Evolutionary conservation across 1,140 invertebrate species (phyloP).

Genomic region (Zaprionus africanus): DNA sequence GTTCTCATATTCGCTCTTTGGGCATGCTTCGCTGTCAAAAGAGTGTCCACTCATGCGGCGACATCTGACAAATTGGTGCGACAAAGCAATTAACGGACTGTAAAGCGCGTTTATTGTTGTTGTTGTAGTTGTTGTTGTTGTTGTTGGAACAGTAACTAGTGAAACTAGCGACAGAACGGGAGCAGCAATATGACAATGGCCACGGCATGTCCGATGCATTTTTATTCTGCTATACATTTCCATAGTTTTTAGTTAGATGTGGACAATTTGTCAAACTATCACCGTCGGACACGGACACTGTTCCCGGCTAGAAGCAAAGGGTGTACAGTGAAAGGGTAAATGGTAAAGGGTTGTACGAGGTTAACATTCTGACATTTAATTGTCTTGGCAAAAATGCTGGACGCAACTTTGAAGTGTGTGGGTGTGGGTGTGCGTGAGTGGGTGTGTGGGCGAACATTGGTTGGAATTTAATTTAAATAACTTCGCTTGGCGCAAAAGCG

Average conservation of each 20-base stretch:
- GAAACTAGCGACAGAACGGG: neutral
- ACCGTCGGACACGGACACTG: constrained; percentile 11
- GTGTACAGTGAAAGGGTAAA: neutral
- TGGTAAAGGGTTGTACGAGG: neutral
- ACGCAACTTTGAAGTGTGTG: constrained; percentile 53
- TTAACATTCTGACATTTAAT: constrained; percentile 69
- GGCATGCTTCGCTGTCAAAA: neutral
- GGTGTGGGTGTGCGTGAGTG: constrained; percentile 26
- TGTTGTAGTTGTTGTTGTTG: constrained; percentile 31
- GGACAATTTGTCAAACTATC: constrained; percentile 59
- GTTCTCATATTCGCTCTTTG: neutral
- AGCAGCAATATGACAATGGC: constrained; percentile 29
- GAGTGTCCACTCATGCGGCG: constrained; percentile 10
- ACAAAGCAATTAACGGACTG: constrained; percentile 69
- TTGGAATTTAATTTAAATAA: constrained; percentile 81
- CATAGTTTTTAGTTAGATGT: constrained; percentile 41
- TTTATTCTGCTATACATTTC: constrained; percentile 27
- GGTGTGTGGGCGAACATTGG: constrained; percentile 38
- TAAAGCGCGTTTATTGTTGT: constrained; percentile 34
- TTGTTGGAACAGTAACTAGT: constrained; percentile 18
- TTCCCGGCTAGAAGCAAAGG: neutral
- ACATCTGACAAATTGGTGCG: constrained; percentile 60
- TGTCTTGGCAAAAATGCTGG: constrained; percentile 60
- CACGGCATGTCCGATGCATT: constrained; percentile 44
- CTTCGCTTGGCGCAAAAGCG: constrained; percentile 53